Conservation (phyloP, 2,888 invertebrate genomes). For the Tricholauxania praeusta region DNA sequence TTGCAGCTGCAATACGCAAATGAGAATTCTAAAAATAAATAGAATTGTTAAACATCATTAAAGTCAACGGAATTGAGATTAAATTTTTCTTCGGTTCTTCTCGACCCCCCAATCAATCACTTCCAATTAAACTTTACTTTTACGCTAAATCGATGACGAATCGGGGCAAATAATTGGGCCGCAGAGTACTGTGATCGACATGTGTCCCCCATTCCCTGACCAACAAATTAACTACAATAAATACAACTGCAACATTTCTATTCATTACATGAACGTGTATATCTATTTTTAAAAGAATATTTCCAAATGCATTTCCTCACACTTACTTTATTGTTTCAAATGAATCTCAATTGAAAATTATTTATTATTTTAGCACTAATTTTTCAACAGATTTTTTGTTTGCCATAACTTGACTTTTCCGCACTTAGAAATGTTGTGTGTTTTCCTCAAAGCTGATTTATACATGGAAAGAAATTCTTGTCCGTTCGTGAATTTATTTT, state of each 20-base stretch:
- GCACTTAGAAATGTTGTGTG: conserved; percentile 8
- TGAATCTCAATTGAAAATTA: conserved; percentile 1
- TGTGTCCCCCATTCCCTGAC: neutral
- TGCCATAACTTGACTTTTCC: conserved; percentile 8
- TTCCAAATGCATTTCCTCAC: conserved; percentile 6
- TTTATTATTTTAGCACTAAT: neutral
- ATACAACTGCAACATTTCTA: too few species aligned
- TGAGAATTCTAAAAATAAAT: neutral
- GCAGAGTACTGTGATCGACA: neutral
- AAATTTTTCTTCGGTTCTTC: neutral
- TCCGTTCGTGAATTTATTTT: too few species aligned
- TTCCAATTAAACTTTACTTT: conserved; percentile 48
- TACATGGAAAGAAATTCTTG: too few species aligned
- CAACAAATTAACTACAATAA: too few species aligned
- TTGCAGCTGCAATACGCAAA: neutral
- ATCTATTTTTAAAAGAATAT: too few species aligned
- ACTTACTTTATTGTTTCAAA: neutral
- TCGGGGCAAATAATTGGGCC: conserved; percentile 44
- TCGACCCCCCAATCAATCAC: conserved; percentile 30
- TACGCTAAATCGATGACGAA: conserved; percentile 64
- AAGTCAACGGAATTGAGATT: neutral
- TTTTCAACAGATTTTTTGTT: conserved; percentile 14
- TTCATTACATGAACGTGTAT: too few species aligned
- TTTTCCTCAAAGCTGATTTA: neutral
- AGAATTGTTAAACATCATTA: neutral